phyloP scores from a whole-genome alignment of 2,797 vertebrate species.

The Pseudotriccus pelzelni region DNA sequence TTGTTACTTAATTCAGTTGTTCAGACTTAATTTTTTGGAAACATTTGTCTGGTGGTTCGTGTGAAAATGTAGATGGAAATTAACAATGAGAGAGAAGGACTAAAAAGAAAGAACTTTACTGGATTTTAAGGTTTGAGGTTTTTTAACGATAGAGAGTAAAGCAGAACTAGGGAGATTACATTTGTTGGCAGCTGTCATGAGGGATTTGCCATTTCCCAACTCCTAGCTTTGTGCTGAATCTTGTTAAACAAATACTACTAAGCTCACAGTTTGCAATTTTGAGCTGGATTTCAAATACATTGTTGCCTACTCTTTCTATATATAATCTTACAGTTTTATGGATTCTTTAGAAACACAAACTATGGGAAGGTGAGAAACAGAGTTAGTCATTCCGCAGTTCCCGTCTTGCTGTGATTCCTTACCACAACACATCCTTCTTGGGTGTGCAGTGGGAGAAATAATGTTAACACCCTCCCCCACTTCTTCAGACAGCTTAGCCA shows the following conservation, averaged over 20 bases:
- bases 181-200: neutral
- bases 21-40: neutral
- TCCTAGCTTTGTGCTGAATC: neutral
- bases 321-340: neutral
- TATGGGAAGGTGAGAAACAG: neutral
- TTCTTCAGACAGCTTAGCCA: neutral
- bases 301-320: neutral
- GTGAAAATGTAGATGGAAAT: neutral
- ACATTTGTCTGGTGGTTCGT: neutral
- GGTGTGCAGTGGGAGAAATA: neutral
- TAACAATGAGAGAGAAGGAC: neutral
- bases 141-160: neutral
- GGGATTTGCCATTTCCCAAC: neutral
- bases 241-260: neutral
- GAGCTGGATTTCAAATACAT: neutral
- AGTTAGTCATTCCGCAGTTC: neutral
- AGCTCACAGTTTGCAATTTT: neutral
- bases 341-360: neutral
- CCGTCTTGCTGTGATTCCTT: neutral
- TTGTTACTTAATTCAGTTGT: constrained; percentile 58
- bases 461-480: neutral
- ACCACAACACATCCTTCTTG: neutral
- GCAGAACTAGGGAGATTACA: neutral
- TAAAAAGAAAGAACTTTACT: neutral
- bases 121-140: neutral